Evolutionary conservation across 2,888 invertebrate species (phyloP).

Genomic region (Rhingia campestris): DNA sequence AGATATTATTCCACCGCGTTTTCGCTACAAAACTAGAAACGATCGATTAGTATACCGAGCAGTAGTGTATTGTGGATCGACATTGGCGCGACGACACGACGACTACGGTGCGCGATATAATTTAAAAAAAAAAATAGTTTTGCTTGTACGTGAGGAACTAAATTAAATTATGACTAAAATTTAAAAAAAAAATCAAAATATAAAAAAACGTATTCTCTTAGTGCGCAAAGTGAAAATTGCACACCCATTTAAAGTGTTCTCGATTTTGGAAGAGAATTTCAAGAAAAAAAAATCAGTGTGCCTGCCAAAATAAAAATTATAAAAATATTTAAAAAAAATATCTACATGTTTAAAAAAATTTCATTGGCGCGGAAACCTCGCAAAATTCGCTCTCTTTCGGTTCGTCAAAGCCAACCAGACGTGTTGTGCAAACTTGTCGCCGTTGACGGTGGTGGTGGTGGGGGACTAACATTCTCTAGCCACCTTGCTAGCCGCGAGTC

Average conservation of each 20-base stretch:
- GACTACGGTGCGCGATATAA: conserved; percentile 43
- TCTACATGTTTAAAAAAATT: conserved; percentile 33
- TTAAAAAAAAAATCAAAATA: neutral
- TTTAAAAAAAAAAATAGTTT: conserved; percentile 8
- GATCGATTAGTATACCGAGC: conserved; percentile 67
- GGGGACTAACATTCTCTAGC: conserved; percentile 53
- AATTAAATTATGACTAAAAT: conserved; percentile 9
- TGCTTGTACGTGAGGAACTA: conserved; percentile 21
- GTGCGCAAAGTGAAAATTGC: too few species aligned
- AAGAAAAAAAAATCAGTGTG: neutral
- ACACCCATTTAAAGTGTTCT: too few species aligned
- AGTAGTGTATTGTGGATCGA: conserved; percentile 61
- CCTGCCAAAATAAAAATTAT: conserved; percentile 17
- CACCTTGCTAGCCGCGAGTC: conserved; percentile 42
- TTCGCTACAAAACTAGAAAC: conserved; percentile 64
- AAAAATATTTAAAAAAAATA: conserved; percentile 18
- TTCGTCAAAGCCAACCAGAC: conserved; percentile 36
- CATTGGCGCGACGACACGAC: conserved; percentile 57
- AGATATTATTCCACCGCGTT: conserved; percentile 66
- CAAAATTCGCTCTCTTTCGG: conserved; percentile 21
- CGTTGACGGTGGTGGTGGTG: conserved; percentile 1
- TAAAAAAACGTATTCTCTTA: neutral
- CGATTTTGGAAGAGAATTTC: neutral
- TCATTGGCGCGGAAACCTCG: conserved; percentile 11
- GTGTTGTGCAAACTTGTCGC: conserved; percentile 63